Evolutionary conservation across 2,113 vertebrate genomes (phyloP).

Genomic region (Calidris pugnax): DNA sequence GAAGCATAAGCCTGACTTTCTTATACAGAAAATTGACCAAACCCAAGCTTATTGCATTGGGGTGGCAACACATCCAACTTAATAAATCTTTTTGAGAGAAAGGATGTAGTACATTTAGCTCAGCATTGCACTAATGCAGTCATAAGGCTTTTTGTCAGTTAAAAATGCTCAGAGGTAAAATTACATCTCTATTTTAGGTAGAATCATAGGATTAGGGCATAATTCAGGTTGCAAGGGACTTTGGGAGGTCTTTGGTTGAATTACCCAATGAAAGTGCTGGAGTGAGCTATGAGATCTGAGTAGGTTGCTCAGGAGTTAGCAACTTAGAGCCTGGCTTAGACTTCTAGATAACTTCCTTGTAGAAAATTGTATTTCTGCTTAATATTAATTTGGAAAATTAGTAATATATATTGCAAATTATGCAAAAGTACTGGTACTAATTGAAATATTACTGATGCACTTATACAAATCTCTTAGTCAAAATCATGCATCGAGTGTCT

Average conservation of each 20-base stretch:
- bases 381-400: background rate
- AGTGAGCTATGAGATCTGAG: background rate
- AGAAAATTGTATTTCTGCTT: background rate
- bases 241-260: background rate
- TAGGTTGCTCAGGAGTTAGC: background rate
- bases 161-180: background rate
- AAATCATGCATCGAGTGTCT: background rate
- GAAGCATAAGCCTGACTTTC: background rate
- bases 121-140: background rate
- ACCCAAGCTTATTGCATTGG: background rate
- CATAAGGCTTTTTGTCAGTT: background rate
- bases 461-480: background rate
- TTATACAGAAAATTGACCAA: background rate
- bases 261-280: background rate
- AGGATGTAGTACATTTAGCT: background rate
- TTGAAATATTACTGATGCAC: background rate
- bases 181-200: background rate
- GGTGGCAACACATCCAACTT: background rate
- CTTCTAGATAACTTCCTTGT: background rate
- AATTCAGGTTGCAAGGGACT: background rate
- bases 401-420: background rate
- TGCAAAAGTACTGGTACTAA: background rate
- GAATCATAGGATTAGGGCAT: background rate
- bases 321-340: background rate
- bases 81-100: background rate